Percentiles rank a stretch among this genome's conserved stretches.
Evolutionary conservation across 2,888 invertebrate species (phyloP).

Genomic region (Odontothrips loti): DNA sequence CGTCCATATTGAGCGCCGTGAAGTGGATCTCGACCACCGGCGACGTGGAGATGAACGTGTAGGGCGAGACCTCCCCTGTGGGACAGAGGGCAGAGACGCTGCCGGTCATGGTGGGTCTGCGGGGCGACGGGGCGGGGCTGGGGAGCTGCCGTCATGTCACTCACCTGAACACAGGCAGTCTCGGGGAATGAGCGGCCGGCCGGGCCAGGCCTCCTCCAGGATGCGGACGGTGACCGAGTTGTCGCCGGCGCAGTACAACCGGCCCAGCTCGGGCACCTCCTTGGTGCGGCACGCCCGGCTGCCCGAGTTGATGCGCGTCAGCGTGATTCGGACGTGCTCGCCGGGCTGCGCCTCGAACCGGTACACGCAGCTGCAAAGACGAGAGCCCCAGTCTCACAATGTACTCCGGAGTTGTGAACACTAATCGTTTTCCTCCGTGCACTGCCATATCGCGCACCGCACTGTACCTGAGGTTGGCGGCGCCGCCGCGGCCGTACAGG

Average conservation of each 20-base stretch:
- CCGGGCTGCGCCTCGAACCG: constrained; percentile 81
- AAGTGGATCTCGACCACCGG: constrained; percentile 76
- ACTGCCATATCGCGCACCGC: too few relatives aligned
- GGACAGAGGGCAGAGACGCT: background rate
- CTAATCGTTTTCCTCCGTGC: too few relatives aligned
- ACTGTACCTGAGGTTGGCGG: constrained; percentile 68
- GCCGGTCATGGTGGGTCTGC: background rate
- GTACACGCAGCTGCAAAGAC: constrained; percentile 77
- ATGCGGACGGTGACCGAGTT: constrained; percentile 66
- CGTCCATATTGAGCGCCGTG: constrained; percentile 75
- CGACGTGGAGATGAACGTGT: constrained; percentile 71
- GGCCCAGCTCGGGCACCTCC: constrained; percentile 61
- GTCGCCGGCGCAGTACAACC: constrained; percentile 67
- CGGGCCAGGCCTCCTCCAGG: constrained; percentile 49
- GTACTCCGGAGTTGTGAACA: too few relatives aligned
- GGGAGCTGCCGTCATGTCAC: background rate
- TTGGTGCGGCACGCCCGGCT: constrained; percentile 56
- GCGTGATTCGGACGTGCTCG: constrained; percentile 70
- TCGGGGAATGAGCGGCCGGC: constrained; percentile 53
- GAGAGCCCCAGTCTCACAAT: too few relatives aligned
- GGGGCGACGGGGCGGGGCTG: too few relatives aligned
- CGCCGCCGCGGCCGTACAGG: constrained; percentile 79
- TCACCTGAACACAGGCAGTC: constrained; percentile 72
- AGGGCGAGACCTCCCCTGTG: constrained; percentile 52
- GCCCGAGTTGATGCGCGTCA: constrained; percentile 66